Base-by-base conservation (phyloP, 2,113 vertebrate genomes). In the Empidonax traillii region DNA sequence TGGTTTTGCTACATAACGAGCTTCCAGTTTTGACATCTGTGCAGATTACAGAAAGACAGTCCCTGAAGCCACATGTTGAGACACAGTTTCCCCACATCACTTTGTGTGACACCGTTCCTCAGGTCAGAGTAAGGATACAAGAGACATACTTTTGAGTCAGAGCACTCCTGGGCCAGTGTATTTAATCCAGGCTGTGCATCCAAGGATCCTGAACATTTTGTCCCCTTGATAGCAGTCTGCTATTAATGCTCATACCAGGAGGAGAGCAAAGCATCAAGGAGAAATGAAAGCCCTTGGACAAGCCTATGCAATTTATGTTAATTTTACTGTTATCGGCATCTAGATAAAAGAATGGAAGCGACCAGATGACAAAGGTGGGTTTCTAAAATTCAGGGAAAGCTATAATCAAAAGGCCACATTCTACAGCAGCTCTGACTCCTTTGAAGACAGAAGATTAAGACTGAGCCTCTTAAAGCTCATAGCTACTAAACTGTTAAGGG, bases 401-500 rank as follows among this genome's bases (percentile, higher is more conserved):
- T 43, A 90, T 28, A 89, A 80, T 90, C 55, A 92, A 93, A 96
- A 74, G 44, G 47, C 85, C 78, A 91, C 86, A 96, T 96, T 95
- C 94, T 95, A 74, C 51, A 93, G 66, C 85, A 95, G 87, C 59
- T 86, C 91, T 8, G 3, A 11, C 52, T 94, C 35, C 81, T 98
- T 96, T 97, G 97, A 97, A 96, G 93, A 87, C 10, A 75, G 75
- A 51, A 93, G 93, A 97, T 97, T 97, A 95, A 93, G 89, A 51
- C 79, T 79, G 91, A 96, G 94, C 97, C 92, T 97, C 73, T 94
- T 90, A 94, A 95, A 93, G 74, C 41, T 72, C 82, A 82, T 33
- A 92, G 67, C 66, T 67, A 74, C 86, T 93, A 97, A 96, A 90
- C 72, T 81, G 91, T 89, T 96, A 94, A 94, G 96, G 93, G 91